phyloP scores from a whole-genome alignment of 2,888 invertebrate genomes.

The Tholera decimalis region DNA sequence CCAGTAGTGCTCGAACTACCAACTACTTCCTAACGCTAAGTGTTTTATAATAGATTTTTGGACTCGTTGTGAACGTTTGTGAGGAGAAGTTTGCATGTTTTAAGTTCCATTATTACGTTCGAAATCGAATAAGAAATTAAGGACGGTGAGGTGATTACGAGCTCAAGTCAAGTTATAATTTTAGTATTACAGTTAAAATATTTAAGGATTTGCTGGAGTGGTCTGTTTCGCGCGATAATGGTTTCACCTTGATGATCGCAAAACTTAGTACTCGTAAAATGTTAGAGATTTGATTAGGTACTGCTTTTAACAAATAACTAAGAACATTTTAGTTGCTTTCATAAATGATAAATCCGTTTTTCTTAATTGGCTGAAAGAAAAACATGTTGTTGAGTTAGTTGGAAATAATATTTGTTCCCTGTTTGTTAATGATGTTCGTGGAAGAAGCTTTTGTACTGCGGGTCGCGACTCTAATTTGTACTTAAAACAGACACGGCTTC shows the following conservation, averaged over 20 bases:
- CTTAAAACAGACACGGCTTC: constrained; percentile 20
- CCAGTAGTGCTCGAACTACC: constrained; percentile 32
- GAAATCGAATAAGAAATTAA: constrained; percentile 26
- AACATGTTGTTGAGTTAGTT: constrained; percentile 1
- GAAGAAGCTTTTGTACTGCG: constrained; percentile 2
- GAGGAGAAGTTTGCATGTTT: constrained; percentile 34
- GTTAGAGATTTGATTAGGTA: constrained; percentile 9
- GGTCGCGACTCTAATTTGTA: constrained; percentile 18
- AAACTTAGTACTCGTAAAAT: too few relatives aligned
- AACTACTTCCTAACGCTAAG: constrained; percentile 35
- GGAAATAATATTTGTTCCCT: constrained; percentile 3
- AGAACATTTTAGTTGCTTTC: neutral
- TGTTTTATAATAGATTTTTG: constrained; percentile 48
- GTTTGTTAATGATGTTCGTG: constrained; percentile 38
- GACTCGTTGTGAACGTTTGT: constrained; percentile 35
- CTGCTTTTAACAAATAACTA: neutral
- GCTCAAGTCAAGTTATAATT: constrained; percentile 10
- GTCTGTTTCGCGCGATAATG: constrained; percentile 12
- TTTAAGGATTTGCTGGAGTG: constrained; percentile 12
- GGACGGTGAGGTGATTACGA: constrained; percentile 15
- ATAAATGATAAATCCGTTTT: neutral
- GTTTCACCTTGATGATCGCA: neutral
- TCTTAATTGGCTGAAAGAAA: neutral
- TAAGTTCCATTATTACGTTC: constrained; percentile 32
- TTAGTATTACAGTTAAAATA: constrained; percentile 20